Conservation (phyloP, 2,797 vertebrate genomes). For the Chloroceryle amazona region DNA sequence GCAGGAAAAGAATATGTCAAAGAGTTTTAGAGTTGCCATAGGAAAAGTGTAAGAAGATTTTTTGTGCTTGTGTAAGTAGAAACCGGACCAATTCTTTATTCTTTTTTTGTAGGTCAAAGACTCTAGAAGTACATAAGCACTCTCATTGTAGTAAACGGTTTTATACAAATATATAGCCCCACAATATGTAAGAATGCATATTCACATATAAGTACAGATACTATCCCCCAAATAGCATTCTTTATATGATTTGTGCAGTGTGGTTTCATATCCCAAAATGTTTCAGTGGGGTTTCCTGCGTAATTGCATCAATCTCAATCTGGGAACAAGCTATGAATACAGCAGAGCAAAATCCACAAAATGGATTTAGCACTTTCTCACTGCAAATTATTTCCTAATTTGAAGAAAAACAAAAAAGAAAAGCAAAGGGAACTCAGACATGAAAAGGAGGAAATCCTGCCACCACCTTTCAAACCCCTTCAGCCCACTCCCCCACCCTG, state of each 20-base stretch:
- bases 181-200: background rate
- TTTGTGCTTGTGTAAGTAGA: background rate
- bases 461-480: conserved; percentile 20
- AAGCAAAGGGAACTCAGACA: conserved; percentile 16
- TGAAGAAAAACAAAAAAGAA: conserved; percentile 33
- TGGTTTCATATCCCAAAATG: background rate
- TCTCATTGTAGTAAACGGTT: background rate
- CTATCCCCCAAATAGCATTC: background rate
- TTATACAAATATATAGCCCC: background rate
- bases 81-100: background rate
- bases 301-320: background rate
- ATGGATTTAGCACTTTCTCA: conserved; percentile 10
- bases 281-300: background rate
- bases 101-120: background rate
- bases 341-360: conserved; percentile 32
- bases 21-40: background rate
- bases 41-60: background rate
- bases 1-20: background rate
- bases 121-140: background rate
- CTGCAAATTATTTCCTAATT: conserved; percentile 37
- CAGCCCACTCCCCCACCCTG: accelerated
- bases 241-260: background rate
- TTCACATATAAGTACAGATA: background rate
- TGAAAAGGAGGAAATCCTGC: conserved; percentile 65
- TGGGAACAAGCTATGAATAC: conserved; percentile 22